phyloP scores from a whole-genome alignment of 23 tunicate genomes.

The Styela clava region DNA sequence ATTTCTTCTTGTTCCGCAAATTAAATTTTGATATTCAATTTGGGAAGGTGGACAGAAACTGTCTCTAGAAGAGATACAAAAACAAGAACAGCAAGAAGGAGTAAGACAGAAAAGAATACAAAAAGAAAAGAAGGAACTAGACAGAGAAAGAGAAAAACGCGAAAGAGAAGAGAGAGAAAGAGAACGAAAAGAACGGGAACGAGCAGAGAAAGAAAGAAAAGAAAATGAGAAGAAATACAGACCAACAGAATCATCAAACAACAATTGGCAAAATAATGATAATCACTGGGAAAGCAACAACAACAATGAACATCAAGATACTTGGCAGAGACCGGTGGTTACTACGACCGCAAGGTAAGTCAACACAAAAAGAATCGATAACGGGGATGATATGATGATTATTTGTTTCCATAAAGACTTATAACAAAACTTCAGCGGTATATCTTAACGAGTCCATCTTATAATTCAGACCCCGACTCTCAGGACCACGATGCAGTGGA shows the following conservation, averaged over 20 bases:
- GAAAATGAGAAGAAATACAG: slow-evolving; percentile 27
- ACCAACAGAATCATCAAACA: slow-evolving; percentile 17
- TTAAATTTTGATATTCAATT: too few relatives aligned
- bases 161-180: slow-evolving; percentile 38
- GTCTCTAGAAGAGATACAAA: slow-evolving; percentile 33
- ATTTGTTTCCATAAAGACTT: too few relatives aligned
- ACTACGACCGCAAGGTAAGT: slow-evolving; percentile 19
- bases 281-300: slow-evolving; percentile 6
- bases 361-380: too few relatives aligned
- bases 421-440: too few relatives aligned
- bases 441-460: background rate
- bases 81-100: slow-evolving; percentile 24
- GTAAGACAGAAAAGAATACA: slow-evolving; percentile 21
- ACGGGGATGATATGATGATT: too few relatives aligned
- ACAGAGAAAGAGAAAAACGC: slow-evolving; percentile 59
- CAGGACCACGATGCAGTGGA: slow-evolving; percentile 46
- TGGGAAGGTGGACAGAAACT: background rate
- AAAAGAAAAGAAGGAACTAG: slow-evolving; percentile 44
- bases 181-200: slow-evolving; percentile 47
- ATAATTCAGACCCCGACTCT: slow-evolving; percentile 21
- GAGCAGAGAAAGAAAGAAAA: slow-evolving; percentile 17
- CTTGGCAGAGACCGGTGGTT: slow-evolving; percentile 12
- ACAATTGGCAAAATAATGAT: slow-evolving; percentile 12
- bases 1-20: too few relatives aligned
- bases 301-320: slow-evolving; percentile 18